phyloP scores from a whole-genome alignment of 2,113 vertebrate species.

The Cyanistes caeruleus region DNA sequence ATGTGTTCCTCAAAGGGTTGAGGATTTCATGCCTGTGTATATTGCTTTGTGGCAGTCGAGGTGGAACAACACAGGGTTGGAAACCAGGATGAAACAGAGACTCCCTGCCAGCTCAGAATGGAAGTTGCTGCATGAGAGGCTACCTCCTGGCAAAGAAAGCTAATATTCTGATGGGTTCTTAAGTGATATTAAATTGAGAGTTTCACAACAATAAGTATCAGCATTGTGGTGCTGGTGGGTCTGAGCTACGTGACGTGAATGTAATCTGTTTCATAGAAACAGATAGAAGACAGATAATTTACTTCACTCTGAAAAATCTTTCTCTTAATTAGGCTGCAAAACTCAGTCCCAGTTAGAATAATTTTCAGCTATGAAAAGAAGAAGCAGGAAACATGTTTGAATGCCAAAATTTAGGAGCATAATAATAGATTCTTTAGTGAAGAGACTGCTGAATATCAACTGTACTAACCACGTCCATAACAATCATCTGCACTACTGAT shows the following conservation, averaged over 20 bases:
- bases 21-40: not conserved
- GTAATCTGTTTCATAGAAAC: slow-evolving; percentile 5
- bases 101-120: not conserved
- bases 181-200: not conserved
- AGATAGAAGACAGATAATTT: not conserved
- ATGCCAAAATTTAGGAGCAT: not conserved
- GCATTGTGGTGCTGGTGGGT: not conserved
- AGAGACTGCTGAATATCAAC: not conserved
- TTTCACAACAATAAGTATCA: not conserved
- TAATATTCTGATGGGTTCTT: not conserved
- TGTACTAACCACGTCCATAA: slow-evolving; percentile 18
- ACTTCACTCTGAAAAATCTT: not conserved
- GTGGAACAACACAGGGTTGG: not conserved
- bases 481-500: slow-evolving; percentile 65
- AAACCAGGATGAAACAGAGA: not conserved
- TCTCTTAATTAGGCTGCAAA: slow-evolving; percentile 24
- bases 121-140: not conserved
- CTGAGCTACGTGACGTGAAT: not conserved
- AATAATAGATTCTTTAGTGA: not conserved
- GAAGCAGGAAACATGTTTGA: not conserved
- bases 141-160: not conserved
- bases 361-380: slow-evolving; percentile 36
- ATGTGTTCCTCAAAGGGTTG: not conserved
- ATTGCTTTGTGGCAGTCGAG: not conserved
- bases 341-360: not conserved